Percentiles rank a stretch among this genome's conserved stretches.
Evolutionary conservation across 2,113 vertebrate genomes (phyloP).

Genomic region (Syngnathus floridae): DNA sequence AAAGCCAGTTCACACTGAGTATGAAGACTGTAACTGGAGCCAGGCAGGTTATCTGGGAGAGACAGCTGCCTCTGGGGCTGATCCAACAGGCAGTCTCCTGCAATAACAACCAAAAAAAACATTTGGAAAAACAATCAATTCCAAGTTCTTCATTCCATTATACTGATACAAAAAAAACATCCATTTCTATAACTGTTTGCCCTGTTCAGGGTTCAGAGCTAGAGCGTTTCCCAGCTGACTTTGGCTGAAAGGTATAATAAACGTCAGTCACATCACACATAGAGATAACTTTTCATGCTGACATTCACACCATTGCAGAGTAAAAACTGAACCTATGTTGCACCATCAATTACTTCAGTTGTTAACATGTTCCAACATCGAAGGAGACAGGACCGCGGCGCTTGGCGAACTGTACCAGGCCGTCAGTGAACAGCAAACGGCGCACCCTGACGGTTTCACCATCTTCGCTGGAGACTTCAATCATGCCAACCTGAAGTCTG

Average conservation of each 20-base stretch:
- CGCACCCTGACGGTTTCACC: too few species aligned
- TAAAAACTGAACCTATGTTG: not conserved
- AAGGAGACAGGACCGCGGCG: too few species aligned
- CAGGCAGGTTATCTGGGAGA: constrained; percentile 79
- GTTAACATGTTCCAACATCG: not conserved
- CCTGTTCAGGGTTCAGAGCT: not conserved
- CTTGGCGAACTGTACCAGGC: too few species aligned
- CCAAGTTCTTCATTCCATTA: not conserved
- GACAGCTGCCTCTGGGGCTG: constrained; percentile 83
- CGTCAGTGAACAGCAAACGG: too few species aligned
- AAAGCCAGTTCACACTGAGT: constrained; percentile 95
- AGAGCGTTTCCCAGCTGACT: not conserved
- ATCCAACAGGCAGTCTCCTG: constrained; percentile 93
- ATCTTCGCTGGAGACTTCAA: too few species aligned
- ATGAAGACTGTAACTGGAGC: constrained; percentile 79
- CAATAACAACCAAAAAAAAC: constrained; percentile 16
- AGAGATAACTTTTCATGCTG: not conserved
- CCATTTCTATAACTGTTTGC: not conserved
- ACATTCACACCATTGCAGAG: not conserved
- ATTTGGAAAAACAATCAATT: not conserved
- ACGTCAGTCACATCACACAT: not conserved
- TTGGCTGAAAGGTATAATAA: not conserved
- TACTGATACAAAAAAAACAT: not conserved
- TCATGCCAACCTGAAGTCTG: too few species aligned
- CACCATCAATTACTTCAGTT: not conserved